Evolutionary conservation across 2,888 invertebrate genomes (phyloP).

Genomic region (Acanthoscelides obtectus): DNA sequence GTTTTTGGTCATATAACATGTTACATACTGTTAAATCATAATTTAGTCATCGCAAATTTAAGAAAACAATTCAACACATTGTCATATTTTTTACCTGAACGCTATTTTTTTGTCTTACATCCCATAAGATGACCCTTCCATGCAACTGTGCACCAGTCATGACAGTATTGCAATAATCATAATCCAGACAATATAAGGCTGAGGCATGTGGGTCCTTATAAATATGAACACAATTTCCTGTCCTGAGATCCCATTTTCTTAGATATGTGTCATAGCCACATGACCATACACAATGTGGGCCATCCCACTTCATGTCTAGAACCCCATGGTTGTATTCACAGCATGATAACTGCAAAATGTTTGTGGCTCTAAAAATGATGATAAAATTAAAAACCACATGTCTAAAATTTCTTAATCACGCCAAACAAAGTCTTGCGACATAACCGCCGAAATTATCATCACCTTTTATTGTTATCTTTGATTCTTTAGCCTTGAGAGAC

Average conservation of each 20-base stretch:
- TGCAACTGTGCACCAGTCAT: constrained; percentile 60
- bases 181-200: constrained; percentile 60
- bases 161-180: constrained; percentile 58
- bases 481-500: no score
- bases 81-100: constrained; percentile 57
- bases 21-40: no score
- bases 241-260: constrained; percentile 59
- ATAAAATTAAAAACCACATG: no score
- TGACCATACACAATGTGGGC: constrained; percentile 54
- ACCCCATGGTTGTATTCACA: constrained; percentile 51
- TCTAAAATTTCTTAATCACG: no score
- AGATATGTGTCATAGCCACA: constrained; percentile 64
- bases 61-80: no score
- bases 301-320: constrained; percentile 61
- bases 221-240: constrained; percentile 51
- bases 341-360: constrained; percentile 10
- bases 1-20: no score
- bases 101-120: constrained; percentile 55
- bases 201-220: constrained; percentile 64
- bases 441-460: no score
- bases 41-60: no score
- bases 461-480: no score
- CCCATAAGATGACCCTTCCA: constrained; percentile 64
- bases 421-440: no score
- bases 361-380: constrained; percentile 8